Evolutionary conservation across 2,888 invertebrate species (phyloP).

Genomic region (Lithophane leautieri): DNA sequence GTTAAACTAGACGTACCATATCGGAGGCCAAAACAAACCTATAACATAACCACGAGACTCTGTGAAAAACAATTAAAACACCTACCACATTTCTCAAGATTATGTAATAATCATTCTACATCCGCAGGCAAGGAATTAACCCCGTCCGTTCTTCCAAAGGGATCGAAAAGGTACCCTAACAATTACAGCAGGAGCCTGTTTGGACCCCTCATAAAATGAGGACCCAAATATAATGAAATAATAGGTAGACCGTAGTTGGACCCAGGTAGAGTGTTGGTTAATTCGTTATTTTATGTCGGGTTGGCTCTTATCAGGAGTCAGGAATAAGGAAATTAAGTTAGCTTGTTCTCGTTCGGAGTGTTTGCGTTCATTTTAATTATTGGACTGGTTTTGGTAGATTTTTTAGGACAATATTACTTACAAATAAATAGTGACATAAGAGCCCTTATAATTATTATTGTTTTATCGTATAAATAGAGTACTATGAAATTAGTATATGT

Average conservation of each 20-base stretch:
- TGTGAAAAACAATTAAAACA: not conserved
- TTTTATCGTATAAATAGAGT: no score
- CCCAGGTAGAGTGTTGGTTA: conserved; percentile 19
- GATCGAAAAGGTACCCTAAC: conserved; percentile 55
- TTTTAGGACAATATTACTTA: not conserved
- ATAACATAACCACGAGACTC: not conserved
- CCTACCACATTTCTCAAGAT: conserved; percentile 21
- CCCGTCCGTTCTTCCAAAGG: conserved; percentile 38
- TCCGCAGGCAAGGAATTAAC: conserved; percentile 39
- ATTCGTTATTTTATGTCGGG: conserved; percentile 38
- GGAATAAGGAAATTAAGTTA: conserved; percentile 29
- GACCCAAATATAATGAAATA: conserved; percentile 51
- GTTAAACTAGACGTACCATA: not conserved
- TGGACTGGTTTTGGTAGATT: conserved; percentile 1
- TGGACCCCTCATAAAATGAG: conserved; percentile 34
- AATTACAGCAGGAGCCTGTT: conserved; percentile 44
- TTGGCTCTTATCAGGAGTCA: conserved; percentile 18
- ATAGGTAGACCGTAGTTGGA: conserved; percentile 32
- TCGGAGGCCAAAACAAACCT: not conserved
- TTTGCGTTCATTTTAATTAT: conserved; percentile 1
- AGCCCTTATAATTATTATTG: no score
- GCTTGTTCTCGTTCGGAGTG: not conserved
- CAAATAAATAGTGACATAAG: not conserved
- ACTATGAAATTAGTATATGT: no score
- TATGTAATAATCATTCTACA: conserved; percentile 46